These are phyloP conservation scores for Engraulis encrasicolus DNA, from an alignment of 2,113 vertebrate species.

Conservation along the genomic window DNA sequence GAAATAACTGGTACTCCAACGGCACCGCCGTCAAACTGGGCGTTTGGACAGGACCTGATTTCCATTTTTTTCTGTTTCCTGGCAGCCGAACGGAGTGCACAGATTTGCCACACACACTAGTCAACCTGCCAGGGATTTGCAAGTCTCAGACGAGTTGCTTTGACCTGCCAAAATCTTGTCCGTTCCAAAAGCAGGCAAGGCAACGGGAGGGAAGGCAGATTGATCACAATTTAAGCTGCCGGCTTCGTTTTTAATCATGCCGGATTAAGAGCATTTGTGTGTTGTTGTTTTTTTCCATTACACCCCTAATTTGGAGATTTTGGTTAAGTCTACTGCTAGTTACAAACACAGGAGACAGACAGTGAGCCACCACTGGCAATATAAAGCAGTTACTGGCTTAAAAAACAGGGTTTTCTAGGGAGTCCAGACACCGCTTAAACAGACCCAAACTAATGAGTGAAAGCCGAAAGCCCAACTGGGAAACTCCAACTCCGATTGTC, in stretches of 20 bases:
- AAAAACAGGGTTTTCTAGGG: background rate
- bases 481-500: no score
- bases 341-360: background rate
- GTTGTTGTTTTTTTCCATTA: no score
- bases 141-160: constrained; percentile 4
- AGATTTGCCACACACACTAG: constrained; percentile 15
- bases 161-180: constrained; percentile 27
- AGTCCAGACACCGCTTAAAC: no score
- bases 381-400: background rate
- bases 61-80: constrained; percentile 32
- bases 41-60: background rate
- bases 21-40: no score
- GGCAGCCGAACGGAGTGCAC: constrained; percentile 19
- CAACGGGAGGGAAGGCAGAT: background rate
- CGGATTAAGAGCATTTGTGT: constrained; percentile 16
- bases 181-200: no score
- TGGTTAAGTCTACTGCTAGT: no score
- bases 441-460: no score
- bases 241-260: background rate
- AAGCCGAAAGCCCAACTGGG: no score
- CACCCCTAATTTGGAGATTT: background rate
- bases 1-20: background rate
- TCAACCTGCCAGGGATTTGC: background rate
- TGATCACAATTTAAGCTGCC: background rate
- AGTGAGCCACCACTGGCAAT: background rate